phyloP scores from a whole-genome alignment of 2,888 invertebrate genomes.

The Cremastinae sp. region DNA sequence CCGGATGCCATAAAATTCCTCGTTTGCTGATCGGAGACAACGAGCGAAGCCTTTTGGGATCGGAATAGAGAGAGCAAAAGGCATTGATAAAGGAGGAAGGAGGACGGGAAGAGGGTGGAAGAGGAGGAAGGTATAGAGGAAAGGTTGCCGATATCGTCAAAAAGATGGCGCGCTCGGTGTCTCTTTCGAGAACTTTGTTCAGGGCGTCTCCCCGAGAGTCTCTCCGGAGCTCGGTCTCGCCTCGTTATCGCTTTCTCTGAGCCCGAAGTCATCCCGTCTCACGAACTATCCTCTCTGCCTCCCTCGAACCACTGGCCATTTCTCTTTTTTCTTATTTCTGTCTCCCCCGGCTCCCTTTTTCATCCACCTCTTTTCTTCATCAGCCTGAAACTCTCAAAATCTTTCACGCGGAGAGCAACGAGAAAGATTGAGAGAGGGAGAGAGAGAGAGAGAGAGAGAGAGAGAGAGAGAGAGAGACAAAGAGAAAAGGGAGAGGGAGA shows the following conservation, averaged over 20 bases:
- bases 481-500: conserved; percentile 3
- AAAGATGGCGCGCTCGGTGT: conserved; percentile 78
- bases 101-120: conserved; percentile 14
- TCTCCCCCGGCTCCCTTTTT: conserved; percentile 35
- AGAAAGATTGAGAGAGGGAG: conserved; percentile 6
- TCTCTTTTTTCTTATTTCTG: conserved; percentile 39
- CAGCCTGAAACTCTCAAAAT: conserved; percentile 31
- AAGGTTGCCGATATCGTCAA: conserved; percentile 71
- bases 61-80: conserved; percentile 40
- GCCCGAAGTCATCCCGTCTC: conserved; percentile 49
- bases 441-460: conserved; percentile 21
- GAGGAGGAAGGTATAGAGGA: conserved; percentile 45
- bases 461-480: neutral
- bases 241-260: conserved; percentile 50
- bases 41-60: conserved; percentile 48
- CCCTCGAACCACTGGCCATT: conserved; percentile 68
- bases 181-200: conserved; percentile 69
- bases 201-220: conserved; percentile 70
- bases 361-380: conserved; percentile 29
- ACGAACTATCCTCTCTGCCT: conserved; percentile 60
- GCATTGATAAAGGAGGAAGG: conserved; percentile 39
- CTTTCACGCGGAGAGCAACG: neutral
- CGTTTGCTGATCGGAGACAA: conserved; percentile 63
- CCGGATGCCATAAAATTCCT: conserved; percentile 59
- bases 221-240: neutral